A percentile compares a stretch with the other conserved stretches of the same genome.
These are phyloP conservation scores for Aviceda subcristata DNA, from an alignment of 2,113 vertebrate species.

Conservation along the genomic window DNA sequence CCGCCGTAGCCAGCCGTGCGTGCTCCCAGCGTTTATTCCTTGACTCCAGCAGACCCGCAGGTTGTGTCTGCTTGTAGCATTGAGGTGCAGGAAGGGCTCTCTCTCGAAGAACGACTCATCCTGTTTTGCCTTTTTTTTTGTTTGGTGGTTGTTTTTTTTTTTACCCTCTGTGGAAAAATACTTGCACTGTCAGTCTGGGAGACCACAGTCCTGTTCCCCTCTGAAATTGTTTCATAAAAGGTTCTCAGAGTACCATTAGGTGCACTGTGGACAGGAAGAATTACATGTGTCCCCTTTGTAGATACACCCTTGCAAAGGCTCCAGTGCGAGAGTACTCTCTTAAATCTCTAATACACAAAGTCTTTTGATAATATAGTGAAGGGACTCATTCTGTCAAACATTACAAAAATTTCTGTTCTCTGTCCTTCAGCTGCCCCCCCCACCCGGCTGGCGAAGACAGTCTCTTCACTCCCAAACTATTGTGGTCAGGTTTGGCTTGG, in stretches of 20 bases:
- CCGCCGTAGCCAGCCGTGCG: fast-evolving
- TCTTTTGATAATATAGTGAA: neutral
- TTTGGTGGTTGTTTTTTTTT: neutral
- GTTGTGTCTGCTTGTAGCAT: neutral
- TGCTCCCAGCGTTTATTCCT: neutral
- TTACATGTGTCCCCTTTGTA: neutral
- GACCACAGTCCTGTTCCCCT: neutral
- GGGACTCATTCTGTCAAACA: neutral
- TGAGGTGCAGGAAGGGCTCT: neutral
- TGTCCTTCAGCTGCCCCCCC: neutral
- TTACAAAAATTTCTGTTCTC: neutral
- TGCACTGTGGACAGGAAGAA: neutral
- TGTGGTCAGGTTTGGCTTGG: neutral
- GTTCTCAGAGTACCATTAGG: neutral
- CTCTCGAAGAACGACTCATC: neutral
- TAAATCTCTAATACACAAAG: neutral
- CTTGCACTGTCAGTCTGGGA: neutral
- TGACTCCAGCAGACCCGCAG: fast-evolving
- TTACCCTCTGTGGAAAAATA: neutral
- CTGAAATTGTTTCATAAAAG: neutral
- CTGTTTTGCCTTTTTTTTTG: neutral
- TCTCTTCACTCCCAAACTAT: neutral
- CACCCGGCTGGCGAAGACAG: neutral
- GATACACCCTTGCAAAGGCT: neutral
- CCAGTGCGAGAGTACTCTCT: neutral